Conservation (phyloP, 2,888 invertebrate species). For the Hydriomena furcata region DNA sequence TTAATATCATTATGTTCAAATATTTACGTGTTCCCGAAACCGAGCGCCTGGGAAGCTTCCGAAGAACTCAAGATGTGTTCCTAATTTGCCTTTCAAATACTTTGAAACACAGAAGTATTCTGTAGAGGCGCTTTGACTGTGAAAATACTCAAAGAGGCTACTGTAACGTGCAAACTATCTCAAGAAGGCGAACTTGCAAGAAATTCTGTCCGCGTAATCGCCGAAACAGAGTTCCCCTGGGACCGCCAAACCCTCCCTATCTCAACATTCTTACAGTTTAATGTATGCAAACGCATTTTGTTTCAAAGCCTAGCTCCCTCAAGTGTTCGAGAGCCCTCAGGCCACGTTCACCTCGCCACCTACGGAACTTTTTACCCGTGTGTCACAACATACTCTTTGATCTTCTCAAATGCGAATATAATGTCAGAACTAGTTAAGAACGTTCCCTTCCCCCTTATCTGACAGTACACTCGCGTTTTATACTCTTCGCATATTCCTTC, state of each 20-base stretch:
- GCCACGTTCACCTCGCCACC: slow-evolving; percentile 63
- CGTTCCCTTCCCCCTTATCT: slow-evolving; percentile 66
- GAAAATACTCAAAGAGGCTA: slow-evolving; percentile 75
- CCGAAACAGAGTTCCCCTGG: slow-evolving; percentile 75
- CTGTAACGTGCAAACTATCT: slow-evolving; percentile 79
- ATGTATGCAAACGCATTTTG: slow-evolving; percentile 84
- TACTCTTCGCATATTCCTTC: slow-evolving; percentile 56
- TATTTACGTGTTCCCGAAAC: slow-evolving; percentile 61
- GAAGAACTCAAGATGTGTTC: slow-evolving; percentile 66
- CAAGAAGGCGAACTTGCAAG: slow-evolving; percentile 68
- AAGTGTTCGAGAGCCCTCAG: slow-evolving; percentile 72
- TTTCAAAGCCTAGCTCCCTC: slow-evolving; percentile 81
- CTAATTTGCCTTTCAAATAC: slow-evolving; percentile 82
- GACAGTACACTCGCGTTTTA: slow-evolving; percentile 55
- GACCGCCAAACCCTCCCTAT: slow-evolving; percentile 73
- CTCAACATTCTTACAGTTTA: slow-evolving; percentile 82
- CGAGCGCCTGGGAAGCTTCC: slow-evolving; percentile 42
- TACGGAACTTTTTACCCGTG: slow-evolving; percentile 70
- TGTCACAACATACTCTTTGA: slow-evolving; percentile 80
- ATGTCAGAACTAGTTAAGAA: slow-evolving; percentile 76
- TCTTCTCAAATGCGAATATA: slow-evolving; percentile 81
- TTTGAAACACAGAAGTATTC: slow-evolving; percentile 75
- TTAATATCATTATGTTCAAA: slow-evolving; percentile 65
- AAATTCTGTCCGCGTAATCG: slow-evolving; percentile 82
- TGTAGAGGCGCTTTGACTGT: slow-evolving; percentile 68